These are phyloP conservation scores for Eledone cirrhosa DNA, from an alignment of 2,888 invertebrate species.

Conservation along the genomic window DNA sequence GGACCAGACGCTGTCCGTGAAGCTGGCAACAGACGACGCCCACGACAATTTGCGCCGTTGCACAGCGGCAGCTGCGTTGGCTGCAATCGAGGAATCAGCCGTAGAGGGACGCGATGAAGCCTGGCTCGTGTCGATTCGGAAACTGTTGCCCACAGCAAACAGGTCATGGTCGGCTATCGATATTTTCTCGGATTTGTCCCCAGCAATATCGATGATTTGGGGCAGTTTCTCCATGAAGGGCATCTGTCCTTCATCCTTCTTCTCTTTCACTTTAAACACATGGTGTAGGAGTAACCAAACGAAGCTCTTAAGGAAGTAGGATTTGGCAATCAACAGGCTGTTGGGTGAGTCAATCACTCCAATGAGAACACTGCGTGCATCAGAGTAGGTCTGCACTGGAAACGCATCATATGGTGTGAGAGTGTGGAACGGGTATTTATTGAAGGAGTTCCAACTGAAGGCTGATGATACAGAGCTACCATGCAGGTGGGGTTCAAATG, in stretches of 20 bases:
- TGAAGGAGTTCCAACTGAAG: slow-evolving; percentile 41
- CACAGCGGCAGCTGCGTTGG: slow-evolving; percentile 29
- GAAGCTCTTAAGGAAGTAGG: slow-evolving; percentile 63
- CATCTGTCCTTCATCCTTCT: slow-evolving; percentile 33
- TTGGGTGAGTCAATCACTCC: slow-evolving; percentile 67
- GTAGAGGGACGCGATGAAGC: slow-evolving; percentile 34
- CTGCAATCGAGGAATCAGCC: slow-evolving; percentile 16
- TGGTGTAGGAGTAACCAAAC: slow-evolving; percentile 65
- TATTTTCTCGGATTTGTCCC: slow-evolving; percentile 10
- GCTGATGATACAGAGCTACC: slow-evolving; percentile 28
- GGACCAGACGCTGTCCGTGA: slow-evolving; percentile 60
- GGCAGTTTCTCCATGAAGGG: not conserved
- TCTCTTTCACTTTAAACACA: slow-evolving; percentile 50
- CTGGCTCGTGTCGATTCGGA: slow-evolving; percentile 18
- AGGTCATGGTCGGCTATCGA: slow-evolving; percentile 21
- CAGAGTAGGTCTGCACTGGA: slow-evolving; percentile 63
- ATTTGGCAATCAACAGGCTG: slow-evolving; percentile 57
- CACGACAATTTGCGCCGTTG: slow-evolving; percentile 39
- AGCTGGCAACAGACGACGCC: slow-evolving; percentile 52
- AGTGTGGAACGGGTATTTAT: slow-evolving; percentile 54
- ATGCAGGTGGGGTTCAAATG: slow-evolving; percentile 57
- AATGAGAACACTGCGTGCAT: slow-evolving; percentile 67
- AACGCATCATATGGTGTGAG: slow-evolving; percentile 59
- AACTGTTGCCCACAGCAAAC: slow-evolving; percentile 14
- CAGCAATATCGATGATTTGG: not conserved